Percentiles rank a stretch among this genome's conserved stretches.
These are phyloP conservation scores for Xanthorhoe designata DNA, from an alignment of 2,888 invertebrate species.

Conservation along the genomic window DNA sequence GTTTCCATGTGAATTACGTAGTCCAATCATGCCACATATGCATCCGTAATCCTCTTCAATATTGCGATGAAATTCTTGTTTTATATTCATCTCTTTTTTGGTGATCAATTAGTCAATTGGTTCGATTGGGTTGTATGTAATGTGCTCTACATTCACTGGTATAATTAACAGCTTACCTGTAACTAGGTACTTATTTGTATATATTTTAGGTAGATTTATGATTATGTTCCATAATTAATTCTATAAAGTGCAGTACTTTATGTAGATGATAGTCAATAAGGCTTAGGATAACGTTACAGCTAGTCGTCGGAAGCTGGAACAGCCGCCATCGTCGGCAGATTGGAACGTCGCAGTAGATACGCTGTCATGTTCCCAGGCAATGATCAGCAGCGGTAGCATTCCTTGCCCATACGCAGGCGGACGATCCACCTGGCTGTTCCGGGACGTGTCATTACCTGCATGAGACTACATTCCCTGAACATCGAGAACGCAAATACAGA, in stretches of 20 bases:
- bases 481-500: constrained; percentile 69
- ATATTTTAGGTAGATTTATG: not conserved
- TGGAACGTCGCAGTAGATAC: constrained; percentile 17
- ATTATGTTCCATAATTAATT: not conserved
- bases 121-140: not conserved
- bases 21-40: constrained; percentile 6
- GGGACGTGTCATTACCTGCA: constrained; percentile 69
- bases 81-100: not conserved
- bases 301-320: constrained; percentile 17
- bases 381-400: constrained; percentile 66
- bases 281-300: constrained; percentile 19
- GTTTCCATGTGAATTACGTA: constrained; percentile 12
- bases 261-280: constrained; percentile 6
- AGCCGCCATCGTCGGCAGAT: constrained; percentile 5
- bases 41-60: constrained; percentile 7
- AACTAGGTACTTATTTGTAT: not conserved
- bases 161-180: too few relatives aligned
- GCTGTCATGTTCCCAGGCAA: constrained; percentile 71
- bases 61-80: constrained; percentile 9
- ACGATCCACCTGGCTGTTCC: constrained; percentile 74
- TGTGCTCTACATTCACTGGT: not conserved
- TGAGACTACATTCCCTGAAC: constrained; percentile 71
- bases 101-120: constrained; percentile 2
- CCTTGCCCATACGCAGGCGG: constrained; percentile 76
- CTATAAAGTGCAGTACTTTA: not conserved